phyloP scores from a whole-genome alignment of 2,113 vertebrate genomes.

The Mugil cephalus region DNA sequence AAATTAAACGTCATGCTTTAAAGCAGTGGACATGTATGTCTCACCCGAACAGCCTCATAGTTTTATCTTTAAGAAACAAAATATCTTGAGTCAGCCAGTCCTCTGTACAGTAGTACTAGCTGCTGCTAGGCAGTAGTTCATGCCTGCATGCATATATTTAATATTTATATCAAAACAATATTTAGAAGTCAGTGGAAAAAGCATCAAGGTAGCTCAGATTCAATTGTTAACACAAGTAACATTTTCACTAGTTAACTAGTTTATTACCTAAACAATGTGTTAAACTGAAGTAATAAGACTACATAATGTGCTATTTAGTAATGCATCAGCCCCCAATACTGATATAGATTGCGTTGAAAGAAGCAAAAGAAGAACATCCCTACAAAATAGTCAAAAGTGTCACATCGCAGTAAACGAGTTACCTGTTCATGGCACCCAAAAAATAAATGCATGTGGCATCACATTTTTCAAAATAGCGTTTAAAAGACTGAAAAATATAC shows the following conservation, averaged over 20 bases:
- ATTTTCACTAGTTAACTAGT: conserved; percentile 41
- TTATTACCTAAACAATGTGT: conserved; percentile 43
- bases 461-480: conserved; percentile 20
- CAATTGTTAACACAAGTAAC: conserved; percentile 33
- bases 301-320: conserved; percentile 34
- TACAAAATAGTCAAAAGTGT: conserved; percentile 1
- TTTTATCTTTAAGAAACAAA: conserved; percentile 17
- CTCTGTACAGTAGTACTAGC: conserved; percentile 36
- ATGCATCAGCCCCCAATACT: conserved; percentile 15
- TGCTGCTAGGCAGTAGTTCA: conserved; percentile 50
- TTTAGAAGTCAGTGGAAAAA: conserved; percentile 35
- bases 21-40: conserved; percentile 17
- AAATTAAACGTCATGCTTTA: conserved; percentile 12
- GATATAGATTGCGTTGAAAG: conserved; percentile 15
- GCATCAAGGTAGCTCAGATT: conserved; percentile 34
- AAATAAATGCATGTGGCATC: background rate
- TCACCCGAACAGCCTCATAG: background rate
- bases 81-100: conserved; percentile 19
- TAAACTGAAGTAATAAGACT: conserved; percentile 42
- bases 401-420: conserved; percentile 42
- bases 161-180: conserved; percentile 55
- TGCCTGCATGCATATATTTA: conserved; percentile 63
- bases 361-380: background rate
- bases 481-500: conserved; percentile 6
- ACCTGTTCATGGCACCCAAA: conserved; percentile 25